These are phyloP conservation scores for Ammodramus savannarum DNA, from an alignment of 2,113 vertebrate genomes.

Conservation along the genomic window DNA sequence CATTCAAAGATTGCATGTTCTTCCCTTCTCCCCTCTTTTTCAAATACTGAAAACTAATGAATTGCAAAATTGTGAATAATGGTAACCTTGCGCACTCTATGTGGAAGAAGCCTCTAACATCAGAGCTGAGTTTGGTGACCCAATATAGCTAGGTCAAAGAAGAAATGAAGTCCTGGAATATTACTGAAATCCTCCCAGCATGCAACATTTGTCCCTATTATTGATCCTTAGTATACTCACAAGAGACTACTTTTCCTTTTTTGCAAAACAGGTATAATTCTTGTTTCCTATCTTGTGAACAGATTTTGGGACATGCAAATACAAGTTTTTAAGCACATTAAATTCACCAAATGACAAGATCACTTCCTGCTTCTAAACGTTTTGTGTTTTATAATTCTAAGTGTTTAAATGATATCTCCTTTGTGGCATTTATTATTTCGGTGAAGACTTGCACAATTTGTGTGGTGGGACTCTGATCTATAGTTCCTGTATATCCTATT, in stretches of 20 bases:
- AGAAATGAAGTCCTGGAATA: slow-evolving; percentile 49
- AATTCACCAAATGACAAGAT: neutral
- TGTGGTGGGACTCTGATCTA: neutral
- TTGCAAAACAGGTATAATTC: neutral
- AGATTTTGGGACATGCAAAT: slow-evolving; percentile 9
- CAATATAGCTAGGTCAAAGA: slow-evolving; percentile 31
- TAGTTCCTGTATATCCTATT: neutral
- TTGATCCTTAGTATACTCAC: neutral
- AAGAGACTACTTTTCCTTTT: neutral
- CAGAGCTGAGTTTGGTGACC: slow-evolving; percentile 49
- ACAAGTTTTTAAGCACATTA: neutral
- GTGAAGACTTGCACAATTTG: neutral
- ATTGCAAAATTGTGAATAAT: slow-evolving; percentile 38
- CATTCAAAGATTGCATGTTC: neutral
- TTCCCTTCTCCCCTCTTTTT: slow-evolving; percentile 3
- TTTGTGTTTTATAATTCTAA: neutral
- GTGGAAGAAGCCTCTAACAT: slow-evolving; percentile 37
- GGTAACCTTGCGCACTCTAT: slow-evolving; percentile 35
- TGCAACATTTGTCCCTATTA: neutral
- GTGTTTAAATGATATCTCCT: neutral
- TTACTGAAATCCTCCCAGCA: slow-evolving; percentile 37
- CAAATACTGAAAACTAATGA: slow-evolving; percentile 47
- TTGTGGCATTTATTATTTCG: neutral
- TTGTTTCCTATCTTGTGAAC: neutral
- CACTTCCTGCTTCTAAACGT: neutral